A percentile compares a stretch with the other conserved stretches of the same genome.
phyloP scores from a whole-genome alignment of 2,113 vertebrate species.

The Dasyurus viverrinus region DNA sequence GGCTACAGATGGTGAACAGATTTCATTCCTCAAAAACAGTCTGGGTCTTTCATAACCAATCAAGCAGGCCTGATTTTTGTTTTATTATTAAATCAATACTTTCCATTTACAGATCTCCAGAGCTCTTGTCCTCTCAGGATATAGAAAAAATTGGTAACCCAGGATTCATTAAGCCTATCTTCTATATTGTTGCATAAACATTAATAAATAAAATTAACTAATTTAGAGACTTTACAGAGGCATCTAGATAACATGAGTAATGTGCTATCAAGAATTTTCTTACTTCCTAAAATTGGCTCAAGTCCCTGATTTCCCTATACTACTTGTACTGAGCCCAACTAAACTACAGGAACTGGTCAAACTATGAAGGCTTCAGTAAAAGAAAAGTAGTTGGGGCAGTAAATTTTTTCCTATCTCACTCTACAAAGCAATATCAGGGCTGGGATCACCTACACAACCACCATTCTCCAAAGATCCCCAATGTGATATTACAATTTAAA shows the following conservation, averaged over 20 bases:
- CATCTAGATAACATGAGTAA: neutral
- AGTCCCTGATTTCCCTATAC: neutral
- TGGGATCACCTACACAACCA: neutral
- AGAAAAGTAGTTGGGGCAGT: neutral
- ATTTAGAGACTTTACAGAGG: neutral
- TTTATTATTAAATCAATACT: constrained; percentile 33
- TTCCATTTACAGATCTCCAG: neutral
- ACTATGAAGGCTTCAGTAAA: neutral
- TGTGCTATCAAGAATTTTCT: neutral
- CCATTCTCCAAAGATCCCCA: neutral
- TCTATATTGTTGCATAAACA: neutral
- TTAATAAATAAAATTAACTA: neutral
- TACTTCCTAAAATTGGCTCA: neutral
- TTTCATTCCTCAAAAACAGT: constrained; percentile 16
- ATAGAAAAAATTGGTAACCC: neutral
- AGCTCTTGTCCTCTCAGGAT: neutral
- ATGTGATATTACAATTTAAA: neutral
- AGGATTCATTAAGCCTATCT: neutral
- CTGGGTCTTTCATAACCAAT: neutral
- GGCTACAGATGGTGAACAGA: constrained; percentile 13
- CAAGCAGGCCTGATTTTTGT: constrained; percentile 12
- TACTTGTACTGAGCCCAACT: neutral
- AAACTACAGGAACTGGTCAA: neutral
- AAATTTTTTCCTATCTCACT: neutral
- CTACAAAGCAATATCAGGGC: neutral